Evolutionary conservation across 2,113 vertebrate species (phyloP).

Genomic region (Hippocampus mohnikei): DNA sequence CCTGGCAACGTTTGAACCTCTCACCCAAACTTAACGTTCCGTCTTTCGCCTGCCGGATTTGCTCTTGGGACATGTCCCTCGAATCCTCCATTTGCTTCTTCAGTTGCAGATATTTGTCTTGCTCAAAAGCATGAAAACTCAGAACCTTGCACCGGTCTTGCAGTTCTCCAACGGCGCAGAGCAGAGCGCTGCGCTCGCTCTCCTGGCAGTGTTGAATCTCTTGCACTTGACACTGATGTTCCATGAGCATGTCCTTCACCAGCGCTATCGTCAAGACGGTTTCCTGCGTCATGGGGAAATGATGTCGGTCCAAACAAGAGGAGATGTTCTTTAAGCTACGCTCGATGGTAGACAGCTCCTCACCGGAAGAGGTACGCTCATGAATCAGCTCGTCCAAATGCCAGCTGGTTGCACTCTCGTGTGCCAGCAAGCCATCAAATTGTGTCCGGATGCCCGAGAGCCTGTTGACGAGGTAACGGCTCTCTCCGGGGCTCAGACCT

Average conservation of each 20-base stretch:
- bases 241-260: conserved; percentile 55
- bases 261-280: conserved; percentile 24
- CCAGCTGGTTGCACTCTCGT: conserved; percentile 68
- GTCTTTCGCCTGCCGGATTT: conserved; percentile 54
- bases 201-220: conserved; percentile 59
- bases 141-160: conserved; percentile 67
- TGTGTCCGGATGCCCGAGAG: conserved; percentile 76
- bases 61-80: conserved; percentile 62
- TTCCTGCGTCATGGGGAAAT: conserved; percentile 59
- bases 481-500: conserved; percentile 78
- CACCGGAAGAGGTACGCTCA: conserved; percentile 66
- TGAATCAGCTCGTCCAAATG: conserved; percentile 73
- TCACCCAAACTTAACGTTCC: conserved; percentile 37
- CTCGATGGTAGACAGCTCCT: conserved; percentile 66
- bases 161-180: conserved; percentile 61
- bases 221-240: conserved; percentile 66
- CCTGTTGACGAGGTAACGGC: conserved; percentile 77
- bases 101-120: conserved; percentile 66
- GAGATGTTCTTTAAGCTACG: conserved; percentile 65
- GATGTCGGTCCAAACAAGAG: conserved; percentile 37
- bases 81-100: conserved; percentile 68
- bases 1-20: conserved; percentile 63
- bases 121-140: conserved; percentile 55
- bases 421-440: conserved; percentile 69
- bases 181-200: conserved; percentile 47